Percentiles rank a stretch among this genome's conserved stretches.
Evolutionary conservation across 2,888 invertebrate species (phyloP).

Genomic region (Aricia artaxerxes): DNA sequence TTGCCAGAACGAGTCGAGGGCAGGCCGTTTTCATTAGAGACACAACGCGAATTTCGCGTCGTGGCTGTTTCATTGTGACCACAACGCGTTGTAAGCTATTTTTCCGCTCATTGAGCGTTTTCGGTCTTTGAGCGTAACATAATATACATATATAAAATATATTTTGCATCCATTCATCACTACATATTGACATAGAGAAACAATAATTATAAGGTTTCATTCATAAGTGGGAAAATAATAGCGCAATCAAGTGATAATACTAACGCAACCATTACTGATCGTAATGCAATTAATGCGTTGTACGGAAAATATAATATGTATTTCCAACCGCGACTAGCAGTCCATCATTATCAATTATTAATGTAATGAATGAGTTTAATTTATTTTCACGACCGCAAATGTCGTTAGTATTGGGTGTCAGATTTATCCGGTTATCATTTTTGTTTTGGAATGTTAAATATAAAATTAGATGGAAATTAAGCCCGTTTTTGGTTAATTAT

Average conservation of each 20-base stretch:
- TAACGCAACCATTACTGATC: neutral
- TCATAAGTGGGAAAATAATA: neutral
- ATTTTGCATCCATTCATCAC: too few species aligned
- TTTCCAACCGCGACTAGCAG: neutral
- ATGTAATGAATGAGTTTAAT: constrained; percentile 22
- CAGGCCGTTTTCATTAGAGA: too few species aligned
- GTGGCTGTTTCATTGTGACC: too few species aligned
- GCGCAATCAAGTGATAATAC: neutral
- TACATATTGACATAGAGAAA: neutral
- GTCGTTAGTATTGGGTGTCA: neutral
- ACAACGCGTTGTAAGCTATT: too few species aligned
- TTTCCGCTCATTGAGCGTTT: too few species aligned
- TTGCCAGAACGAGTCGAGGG: too few species aligned
- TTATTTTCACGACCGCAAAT: constrained; percentile 6
- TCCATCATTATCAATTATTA: constrained; percentile 23
- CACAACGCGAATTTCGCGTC: too few species aligned
- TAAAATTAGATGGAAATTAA: neutral
- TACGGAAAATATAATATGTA: constrained; percentile 4
- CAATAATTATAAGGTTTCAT: neutral
- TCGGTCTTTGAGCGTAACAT: too few species aligned
- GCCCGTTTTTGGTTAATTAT: neutral
- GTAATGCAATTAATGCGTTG: constrained; percentile 22
- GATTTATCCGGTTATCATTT: neutral
- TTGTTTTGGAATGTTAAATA: neutral
- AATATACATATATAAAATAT: too few species aligned